Conservation (phyloP, 2,888 invertebrate genomes). For the Cistogaster globosa region DNA sequence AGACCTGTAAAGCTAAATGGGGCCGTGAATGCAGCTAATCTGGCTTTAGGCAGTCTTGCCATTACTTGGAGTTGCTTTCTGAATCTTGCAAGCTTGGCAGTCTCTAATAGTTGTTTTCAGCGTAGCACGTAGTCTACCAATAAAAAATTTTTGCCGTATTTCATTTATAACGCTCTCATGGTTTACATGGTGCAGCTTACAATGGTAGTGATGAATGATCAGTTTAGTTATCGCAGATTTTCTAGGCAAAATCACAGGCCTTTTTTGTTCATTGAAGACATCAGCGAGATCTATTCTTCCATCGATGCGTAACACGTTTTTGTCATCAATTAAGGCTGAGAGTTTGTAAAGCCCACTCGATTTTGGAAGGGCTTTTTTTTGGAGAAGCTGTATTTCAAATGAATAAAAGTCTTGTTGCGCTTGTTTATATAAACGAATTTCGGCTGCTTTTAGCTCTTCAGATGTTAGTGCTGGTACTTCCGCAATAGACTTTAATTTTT, state of each 20-base stretch:
- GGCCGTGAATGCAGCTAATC: constrained; percentile 9
- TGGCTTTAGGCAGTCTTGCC: constrained; percentile 47
- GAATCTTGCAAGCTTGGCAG: constrained; percentile 61
- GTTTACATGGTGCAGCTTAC: constrained; percentile 27
- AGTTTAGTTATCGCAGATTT: constrained; percentile 13
- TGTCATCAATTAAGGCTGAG: too few species aligned
- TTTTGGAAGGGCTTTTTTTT: too few species aligned
- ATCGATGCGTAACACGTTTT: constrained; percentile 18
- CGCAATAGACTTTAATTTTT: not conserved
- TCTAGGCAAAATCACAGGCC: constrained; percentile 12
- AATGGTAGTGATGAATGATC: constrained; percentile 27
- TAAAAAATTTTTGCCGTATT: constrained; percentile 33
- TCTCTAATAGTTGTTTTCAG: constrained; percentile 34
- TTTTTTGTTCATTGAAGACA: constrained; percentile 1
- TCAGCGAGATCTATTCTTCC: constrained; percentile 18
- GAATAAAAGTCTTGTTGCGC: constrained; percentile 33
- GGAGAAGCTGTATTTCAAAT: constrained; percentile 13
- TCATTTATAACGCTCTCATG: constrained; percentile 40
- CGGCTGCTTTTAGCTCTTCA: constrained; percentile 9
- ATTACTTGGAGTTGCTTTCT: constrained; percentile 48
- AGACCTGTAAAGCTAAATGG: constrained; percentile 62
- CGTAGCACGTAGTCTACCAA: constrained; percentile 29
- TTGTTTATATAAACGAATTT: constrained; percentile 45
- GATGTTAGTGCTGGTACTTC: constrained; percentile 16
- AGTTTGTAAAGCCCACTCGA: too few species aligned